Conservation (phyloP, 2,888 invertebrate species). For the Euclidia mi region DNA sequence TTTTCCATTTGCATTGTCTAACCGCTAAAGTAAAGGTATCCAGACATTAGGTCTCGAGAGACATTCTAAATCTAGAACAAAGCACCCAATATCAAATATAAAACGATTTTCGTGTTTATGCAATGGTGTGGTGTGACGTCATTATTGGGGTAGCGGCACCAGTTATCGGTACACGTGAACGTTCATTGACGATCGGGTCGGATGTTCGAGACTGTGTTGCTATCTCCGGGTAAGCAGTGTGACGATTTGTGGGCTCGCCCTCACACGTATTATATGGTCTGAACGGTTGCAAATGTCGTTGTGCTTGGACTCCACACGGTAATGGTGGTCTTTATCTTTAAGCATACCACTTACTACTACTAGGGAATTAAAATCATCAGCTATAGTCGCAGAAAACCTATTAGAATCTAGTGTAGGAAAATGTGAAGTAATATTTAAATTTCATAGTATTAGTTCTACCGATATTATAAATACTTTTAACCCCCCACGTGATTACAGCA, state of each 20-base stretch:
- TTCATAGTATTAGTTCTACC: too few relatives aligned
- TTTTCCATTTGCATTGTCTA: slow-evolving; percentile 29
- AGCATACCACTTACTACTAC: slow-evolving; percentile 8
- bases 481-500: too few relatives aligned
- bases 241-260: slow-evolving; percentile 19
- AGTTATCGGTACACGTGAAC: slow-evolving; percentile 38
- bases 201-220: slow-evolving; percentile 22
- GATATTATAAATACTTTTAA: too few relatives aligned
- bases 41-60: background rate
- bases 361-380: too few relatives aligned
- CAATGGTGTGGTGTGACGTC: slow-evolving; percentile 1
- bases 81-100: too few relatives aligned
- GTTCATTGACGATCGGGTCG: slow-evolving; percentile 16
- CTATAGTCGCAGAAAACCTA: too few relatives aligned
- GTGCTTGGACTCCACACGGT: slow-evolving; percentile 7
- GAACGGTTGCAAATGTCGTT: slow-evolving; percentile 5
- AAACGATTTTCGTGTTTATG: slow-evolving; percentile 7
- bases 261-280: slow-evolving; percentile 1
- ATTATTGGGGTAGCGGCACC: slow-evolving; percentile 17
- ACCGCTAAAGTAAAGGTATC: too few relatives aligned
- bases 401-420: too few relatives aligned
- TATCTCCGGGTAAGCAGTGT: slow-evolving; percentile 19
- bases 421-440: too few relatives aligned
- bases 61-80: too few relatives aligned
- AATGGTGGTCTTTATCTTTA: slow-evolving; percentile 17